Evolutionary conservation across 1,140 invertebrate genomes (phyloP).

Genomic region (Chrysomallon squamiferum): DNA sequence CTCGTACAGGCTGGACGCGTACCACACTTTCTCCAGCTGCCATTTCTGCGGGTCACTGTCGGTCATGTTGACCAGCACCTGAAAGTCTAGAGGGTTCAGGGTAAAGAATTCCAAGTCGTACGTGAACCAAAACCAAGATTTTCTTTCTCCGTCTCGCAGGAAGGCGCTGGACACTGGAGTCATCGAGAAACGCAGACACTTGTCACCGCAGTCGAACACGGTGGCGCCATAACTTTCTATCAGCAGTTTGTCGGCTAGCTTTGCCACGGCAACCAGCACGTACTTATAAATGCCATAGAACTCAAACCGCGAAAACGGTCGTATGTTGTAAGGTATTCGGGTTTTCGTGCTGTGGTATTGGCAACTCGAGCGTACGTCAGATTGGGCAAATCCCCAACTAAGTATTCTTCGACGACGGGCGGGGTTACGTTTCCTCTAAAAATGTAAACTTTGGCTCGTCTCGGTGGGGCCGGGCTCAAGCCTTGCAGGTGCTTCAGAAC

Average conservation of each 20-base stretch:
- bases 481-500: constrained; percentile 41
- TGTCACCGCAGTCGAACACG: constrained; percentile 33
- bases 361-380: constrained; percentile 27
- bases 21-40: constrained; percentile 34
- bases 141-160: constrained; percentile 30
- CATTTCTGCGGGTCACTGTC: constrained; percentile 24
- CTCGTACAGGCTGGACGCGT: constrained; percentile 33
- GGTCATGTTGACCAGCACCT: constrained; percentile 42
- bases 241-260: constrained; percentile 30
- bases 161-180: constrained; percentile 49
- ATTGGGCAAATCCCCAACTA: constrained; percentile 43
- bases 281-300: constrained; percentile 39
- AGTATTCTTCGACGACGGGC: constrained; percentile 51
- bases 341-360: constrained; percentile 29
- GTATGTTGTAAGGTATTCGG: constrained; percentile 37
- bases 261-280: constrained; percentile 28
- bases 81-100: constrained; percentile 41
- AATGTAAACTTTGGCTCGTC: constrained; percentile 45
- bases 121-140: constrained; percentile 42
- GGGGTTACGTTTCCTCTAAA: constrained; percentile 41
- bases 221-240: constrained; percentile 50
- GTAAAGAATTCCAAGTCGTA: constrained; percentile 43
- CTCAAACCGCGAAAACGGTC: constrained; percentile 50
- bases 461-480: constrained; percentile 26
- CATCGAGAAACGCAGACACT: constrained; percentile 45